phyloP scores from a whole-genome alignment of 2,113 vertebrate species.

The Bufo gargarizans region DNA sequence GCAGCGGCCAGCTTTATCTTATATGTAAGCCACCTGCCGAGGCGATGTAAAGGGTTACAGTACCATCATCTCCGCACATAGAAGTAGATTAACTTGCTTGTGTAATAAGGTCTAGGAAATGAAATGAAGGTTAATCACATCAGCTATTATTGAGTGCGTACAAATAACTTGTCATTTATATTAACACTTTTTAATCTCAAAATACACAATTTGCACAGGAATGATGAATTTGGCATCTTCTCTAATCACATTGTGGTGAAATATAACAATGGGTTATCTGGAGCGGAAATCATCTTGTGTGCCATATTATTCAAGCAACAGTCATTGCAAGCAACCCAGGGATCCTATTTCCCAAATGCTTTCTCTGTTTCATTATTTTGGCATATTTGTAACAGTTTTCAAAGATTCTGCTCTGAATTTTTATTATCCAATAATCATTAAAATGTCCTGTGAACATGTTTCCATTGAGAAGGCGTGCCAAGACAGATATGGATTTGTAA shows the following conservation, averaged over 20 bases:
- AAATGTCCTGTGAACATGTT: background rate
- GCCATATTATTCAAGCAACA: conserved; percentile 6
- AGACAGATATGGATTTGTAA: too few species aligned
- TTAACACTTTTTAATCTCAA: conserved; percentile 51
- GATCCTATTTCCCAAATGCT: background rate
- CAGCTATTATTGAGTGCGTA: conserved; percentile 48
- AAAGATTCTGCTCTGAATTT: background rate
- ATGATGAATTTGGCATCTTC: conserved; percentile 19
- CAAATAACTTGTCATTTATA: conserved; percentile 48
- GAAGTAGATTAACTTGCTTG: conserved; percentile 28
- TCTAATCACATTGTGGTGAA: conserved; percentile 42
- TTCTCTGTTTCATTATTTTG: background rate
- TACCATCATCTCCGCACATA: background rate
- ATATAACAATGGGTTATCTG: conserved; percentile 41
- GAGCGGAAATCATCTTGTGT: conserved; percentile 30
- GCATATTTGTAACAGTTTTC: background rate
- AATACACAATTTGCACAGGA: conserved; percentile 20
- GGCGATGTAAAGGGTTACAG: conserved; percentile 13
- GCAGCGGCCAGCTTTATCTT: background rate
- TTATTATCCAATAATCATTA: background rate
- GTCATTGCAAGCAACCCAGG: background rate
- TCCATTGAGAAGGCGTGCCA: too few species aligned
- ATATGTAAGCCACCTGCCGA: background rate
- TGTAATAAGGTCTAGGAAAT: conserved; percentile 42
- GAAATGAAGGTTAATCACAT: conserved; percentile 50